Base-by-base conservation (phyloP, 2,113 vertebrate genomes). In the Varanus komodoensis region DNA sequence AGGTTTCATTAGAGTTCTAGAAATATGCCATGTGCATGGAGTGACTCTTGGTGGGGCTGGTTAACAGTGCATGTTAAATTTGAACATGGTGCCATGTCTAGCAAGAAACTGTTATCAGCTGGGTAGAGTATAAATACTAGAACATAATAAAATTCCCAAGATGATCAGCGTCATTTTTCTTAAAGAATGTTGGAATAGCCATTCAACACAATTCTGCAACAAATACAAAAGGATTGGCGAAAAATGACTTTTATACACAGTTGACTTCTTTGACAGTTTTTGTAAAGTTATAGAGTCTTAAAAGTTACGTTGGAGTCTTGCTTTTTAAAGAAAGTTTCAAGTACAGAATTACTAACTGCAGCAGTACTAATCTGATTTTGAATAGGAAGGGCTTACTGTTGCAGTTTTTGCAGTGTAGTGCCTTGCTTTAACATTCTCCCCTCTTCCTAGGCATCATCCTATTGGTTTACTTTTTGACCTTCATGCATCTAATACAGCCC, bases 381-480 rank as follows among this genome's bases (percentile, higher is more conserved):
- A 67, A 32, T 67, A 67, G 4, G 21, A 64, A 87, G 15, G 57
- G 4, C 34, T 61, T 89, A 50, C 19, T 77, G 9, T 68, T 89
- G 61, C 29, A 77, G 3, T 52, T 73, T 5, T 89, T 82, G 52
- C 80, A 61, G 2, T 89, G 19, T 34, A 54, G 48, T 34, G 78
- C 78, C 44, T 52, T 78, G 32, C 7, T 44, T 69, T 34, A 71
- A 38, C 7, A 4, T 84, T n/a, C 17, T 84, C 11, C 93, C 9
- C 1, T 32, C 95, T 94, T 97, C 94, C 95, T 94, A 99, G 99
- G 99, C 99, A 99, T 96, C 98, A 99, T 93, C 99, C 99, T 87
- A 99, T 99, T 92, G 99, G 99, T 94, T 98, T 99, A 94, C 97
- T 99, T 61, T 99, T 99, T 97, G 99, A 99, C 96, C 98, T 99